phyloP scores from a whole-genome alignment of 2,888 invertebrate genomes.

The Strigamia maritima region DNA sequence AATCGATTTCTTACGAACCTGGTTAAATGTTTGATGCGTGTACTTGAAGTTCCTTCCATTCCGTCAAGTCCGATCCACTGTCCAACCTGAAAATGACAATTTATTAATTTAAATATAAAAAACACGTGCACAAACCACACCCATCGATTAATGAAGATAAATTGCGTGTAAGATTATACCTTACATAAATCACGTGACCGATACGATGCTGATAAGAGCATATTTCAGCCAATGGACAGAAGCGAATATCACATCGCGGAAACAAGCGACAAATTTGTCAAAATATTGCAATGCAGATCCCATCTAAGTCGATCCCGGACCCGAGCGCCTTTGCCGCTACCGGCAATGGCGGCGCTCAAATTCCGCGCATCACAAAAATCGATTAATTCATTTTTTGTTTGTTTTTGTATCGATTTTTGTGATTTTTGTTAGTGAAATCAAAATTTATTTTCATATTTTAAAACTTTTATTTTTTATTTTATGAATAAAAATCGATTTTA shows the following conservation, averaged over 20 bases:
- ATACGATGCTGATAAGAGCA: neutral
- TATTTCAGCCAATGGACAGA: neutral
- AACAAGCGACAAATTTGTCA: constrained; percentile 23
- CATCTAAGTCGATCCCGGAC: neutral
- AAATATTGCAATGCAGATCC: constrained; percentile 33
- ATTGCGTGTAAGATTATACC: neutral
- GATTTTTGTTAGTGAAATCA: too few relatives aligned
- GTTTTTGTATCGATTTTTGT: too few relatives aligned
- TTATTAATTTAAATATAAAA: too few relatives aligned
- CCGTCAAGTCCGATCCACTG: constrained; percentile 53
- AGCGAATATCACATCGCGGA: neutral
- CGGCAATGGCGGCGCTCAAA: neutral
- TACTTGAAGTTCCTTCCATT: constrained; percentile 50
- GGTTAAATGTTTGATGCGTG: constrained; percentile 54
- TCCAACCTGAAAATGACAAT: constrained; percentile 51
- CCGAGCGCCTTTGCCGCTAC: neutral
- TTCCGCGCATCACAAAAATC: neutral
- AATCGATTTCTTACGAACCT: constrained; percentile 35
- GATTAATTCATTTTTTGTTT: too few relatives aligned
- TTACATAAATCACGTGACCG: neutral
- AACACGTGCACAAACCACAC: constrained; percentile 7
- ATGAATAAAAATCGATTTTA: too few relatives aligned
- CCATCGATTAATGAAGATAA: neutral
- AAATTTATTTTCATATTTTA: too few relatives aligned
- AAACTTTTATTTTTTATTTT: too few relatives aligned